These are phyloP conservation scores for Hartigia nigra DNA, from an alignment of 2,888 invertebrate species.

Conservation along the genomic window DNA sequence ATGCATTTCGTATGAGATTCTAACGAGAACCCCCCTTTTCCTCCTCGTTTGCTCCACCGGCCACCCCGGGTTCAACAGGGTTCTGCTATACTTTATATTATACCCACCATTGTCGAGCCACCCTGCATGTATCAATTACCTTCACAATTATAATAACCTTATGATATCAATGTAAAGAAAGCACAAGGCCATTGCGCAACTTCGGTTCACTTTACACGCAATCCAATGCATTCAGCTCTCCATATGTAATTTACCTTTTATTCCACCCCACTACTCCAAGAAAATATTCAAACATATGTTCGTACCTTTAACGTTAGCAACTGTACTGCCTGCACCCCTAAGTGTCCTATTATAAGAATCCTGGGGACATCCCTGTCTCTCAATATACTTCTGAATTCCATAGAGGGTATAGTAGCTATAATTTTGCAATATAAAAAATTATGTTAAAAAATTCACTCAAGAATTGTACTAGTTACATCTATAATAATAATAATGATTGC, in stretches of 20 bases:
- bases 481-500: too few relatives aligned
- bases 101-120: not conserved
- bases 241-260: not conserved
- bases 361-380: not conserved
- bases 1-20: conserved; percentile 5
- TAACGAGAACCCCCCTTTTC: too few relatives aligned
- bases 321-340: not conserved
- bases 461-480: too few relatives aligned
- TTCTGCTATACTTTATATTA: not conserved
- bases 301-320: not conserved
- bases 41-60: too few relatives aligned
- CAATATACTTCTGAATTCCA: not conserved
- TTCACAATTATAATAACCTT: conserved; percentile 53
- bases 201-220: not conserved
- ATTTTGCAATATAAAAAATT: not conserved
- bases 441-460: not conserved
- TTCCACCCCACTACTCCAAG: not conserved
- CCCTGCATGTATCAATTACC: conserved; percentile 47
- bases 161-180: conserved; percentile 40
- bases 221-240: not conserved
- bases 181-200: conserved; percentile 27
- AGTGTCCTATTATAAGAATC: not conserved
- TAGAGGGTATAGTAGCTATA: not conserved
- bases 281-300: not conserved
- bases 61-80: not conserved